Conservation (phyloP, 2,888 invertebrate genomes). For the Trachelus troglodyta region DNA sequence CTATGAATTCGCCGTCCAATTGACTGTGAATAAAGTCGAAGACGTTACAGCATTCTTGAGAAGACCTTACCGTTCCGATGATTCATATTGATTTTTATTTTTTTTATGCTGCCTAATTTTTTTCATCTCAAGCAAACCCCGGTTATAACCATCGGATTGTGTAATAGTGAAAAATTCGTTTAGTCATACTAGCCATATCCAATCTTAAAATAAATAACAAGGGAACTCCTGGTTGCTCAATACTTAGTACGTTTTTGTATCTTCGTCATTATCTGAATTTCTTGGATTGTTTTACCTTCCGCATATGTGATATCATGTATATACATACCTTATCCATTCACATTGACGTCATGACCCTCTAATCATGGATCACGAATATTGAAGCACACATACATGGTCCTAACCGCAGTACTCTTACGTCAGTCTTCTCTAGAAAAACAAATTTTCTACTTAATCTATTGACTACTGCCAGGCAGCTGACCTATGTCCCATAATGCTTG, state of each 20-base stretch:
- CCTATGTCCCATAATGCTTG: background rate
- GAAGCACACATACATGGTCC: background rate
- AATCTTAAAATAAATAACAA: background rate
- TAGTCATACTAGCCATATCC: background rate
- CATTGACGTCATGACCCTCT: background rate
- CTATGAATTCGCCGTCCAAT: background rate
- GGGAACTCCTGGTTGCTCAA: background rate
- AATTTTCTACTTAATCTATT: background rate
- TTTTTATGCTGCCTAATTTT: background rate
- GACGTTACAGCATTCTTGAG: background rate
- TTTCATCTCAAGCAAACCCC: background rate
- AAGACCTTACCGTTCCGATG: background rate
- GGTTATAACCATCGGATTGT: background rate
- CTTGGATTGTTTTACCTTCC: background rate
- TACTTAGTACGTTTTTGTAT: background rate
- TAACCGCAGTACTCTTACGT: background rate
- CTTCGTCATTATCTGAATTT: background rate
- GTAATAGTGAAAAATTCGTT: background rate
- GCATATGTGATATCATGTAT: background rate
- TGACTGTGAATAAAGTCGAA: background rate
- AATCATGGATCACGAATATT: background rate
- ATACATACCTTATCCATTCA: background rate
- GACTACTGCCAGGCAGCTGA: background rate
- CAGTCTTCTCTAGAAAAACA: background rate
- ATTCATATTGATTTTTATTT: background rate